Evolutionary conservation across 2,797 vertebrate species (phyloP).

Genomic region (Mus caroli): DNA sequence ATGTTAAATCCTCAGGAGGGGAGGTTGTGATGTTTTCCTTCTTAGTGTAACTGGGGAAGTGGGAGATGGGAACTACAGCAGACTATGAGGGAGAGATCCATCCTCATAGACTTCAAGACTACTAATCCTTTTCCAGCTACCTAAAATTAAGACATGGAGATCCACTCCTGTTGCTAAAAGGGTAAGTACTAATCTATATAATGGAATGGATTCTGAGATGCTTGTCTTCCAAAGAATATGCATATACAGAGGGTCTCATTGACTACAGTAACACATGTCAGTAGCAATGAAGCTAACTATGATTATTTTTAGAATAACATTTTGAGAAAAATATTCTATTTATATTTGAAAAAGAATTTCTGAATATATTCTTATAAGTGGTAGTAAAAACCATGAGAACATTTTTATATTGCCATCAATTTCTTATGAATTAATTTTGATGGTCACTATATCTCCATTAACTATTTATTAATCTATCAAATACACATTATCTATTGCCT

Average conservation of each 20-base stretch:
- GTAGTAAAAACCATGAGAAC: slow-evolving; percentile 38
- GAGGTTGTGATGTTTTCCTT: not conserved
- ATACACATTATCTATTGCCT: not conserved
- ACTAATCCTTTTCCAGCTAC: not conserved
- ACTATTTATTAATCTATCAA: not conserved
- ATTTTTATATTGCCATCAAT: not conserved
- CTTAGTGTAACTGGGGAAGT: not conserved
- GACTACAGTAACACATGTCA: not conserved
- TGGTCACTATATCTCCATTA: not conserved
- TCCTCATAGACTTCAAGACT: not conserved
- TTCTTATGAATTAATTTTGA: slow-evolving; percentile 39
- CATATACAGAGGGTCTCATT: not conserved
- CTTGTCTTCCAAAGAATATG: not conserved
- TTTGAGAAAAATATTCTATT: slow-evolving; percentile 12
- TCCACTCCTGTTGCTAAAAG: not conserved
- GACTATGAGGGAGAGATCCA: too few species aligned
- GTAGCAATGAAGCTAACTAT: not conserved
- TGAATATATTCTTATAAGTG: not conserved
- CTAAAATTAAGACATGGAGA: not conserved
- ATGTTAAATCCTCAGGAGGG: not conserved
- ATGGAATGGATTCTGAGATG: not conserved
- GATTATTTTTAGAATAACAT: not conserved
- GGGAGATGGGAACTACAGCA: not conserved
- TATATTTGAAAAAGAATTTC: not conserved
- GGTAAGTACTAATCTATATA: not conserved